phyloP scores from a whole-genome alignment of 1,140 invertebrate genomes.

The Temnothorax curvispinosus region DNA sequence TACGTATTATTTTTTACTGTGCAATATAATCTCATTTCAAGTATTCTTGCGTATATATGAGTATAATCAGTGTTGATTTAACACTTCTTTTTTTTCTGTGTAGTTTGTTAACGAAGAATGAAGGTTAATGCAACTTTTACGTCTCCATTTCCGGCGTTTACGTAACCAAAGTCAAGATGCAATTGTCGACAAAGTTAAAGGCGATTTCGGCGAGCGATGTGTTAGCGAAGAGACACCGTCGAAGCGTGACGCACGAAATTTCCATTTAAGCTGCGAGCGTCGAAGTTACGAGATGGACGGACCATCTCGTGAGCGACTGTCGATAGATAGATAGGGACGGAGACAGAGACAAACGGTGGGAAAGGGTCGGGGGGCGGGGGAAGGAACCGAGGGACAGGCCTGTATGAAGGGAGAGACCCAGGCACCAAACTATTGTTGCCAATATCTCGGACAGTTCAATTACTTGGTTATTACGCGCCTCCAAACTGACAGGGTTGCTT shows the following conservation, averaged over 20 bases:
- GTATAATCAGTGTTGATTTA: no score
- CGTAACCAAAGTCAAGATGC: background rate
- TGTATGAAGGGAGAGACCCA: slow-evolving; percentile 58
- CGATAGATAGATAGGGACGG: slow-evolving; percentile 42
- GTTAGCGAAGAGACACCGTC: background rate
- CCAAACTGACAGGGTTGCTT: slow-evolving; percentile 77
- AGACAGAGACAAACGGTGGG: slow-evolving; percentile 46
- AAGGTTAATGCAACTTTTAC: background rate
- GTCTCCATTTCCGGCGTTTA: background rate
- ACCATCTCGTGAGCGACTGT: slow-evolving; percentile 42
- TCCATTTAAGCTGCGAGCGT: slow-evolving; percentile 42
- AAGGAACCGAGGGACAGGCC: slow-evolving; percentile 37
- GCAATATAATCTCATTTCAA: no score
- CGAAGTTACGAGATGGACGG: slow-evolving; percentile 52
- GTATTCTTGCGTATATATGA: no score
- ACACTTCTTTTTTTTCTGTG: no score
- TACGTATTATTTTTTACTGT: no score
- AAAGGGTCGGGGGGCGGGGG: slow-evolving; percentile 1
- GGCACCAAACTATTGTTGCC: slow-evolving; percentile 71
- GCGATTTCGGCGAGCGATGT: background rate
- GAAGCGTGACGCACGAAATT: slow-evolving; percentile 41
- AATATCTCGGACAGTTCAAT: slow-evolving; percentile 81
- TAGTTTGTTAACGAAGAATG: no score
- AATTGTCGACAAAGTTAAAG: background rate
- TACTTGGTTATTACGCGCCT: slow-evolving; percentile 81